Evolutionary conservation across 2,888 invertebrate genomes (phyloP).

Genomic region (Cosmorhoe ocellata): DNA sequence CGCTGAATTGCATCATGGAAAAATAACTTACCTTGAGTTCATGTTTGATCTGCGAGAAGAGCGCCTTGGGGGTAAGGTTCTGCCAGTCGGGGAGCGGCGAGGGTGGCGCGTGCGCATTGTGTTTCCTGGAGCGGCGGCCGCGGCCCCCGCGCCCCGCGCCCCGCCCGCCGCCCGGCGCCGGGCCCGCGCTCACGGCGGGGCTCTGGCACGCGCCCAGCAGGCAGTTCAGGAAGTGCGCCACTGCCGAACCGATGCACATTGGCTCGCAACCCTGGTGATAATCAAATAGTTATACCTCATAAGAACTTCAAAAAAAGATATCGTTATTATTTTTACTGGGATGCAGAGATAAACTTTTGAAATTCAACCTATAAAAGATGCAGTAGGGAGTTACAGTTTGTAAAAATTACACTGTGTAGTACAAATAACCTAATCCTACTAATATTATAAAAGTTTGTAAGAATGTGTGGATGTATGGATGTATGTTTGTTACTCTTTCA

Average conservation of each 20-base stretch:
- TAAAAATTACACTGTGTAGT: no score
- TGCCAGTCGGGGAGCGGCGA: constrained; percentile 88
- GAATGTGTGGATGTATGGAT: no score
- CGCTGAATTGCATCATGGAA: no score
- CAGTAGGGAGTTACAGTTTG: no score
- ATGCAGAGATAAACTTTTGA: no score
- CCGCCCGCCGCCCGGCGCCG: constrained; percentile 79
- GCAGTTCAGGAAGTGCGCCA: constrained; percentile 98
- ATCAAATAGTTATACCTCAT: no score
- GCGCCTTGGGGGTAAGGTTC: constrained; percentile 89
- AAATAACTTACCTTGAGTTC: constrained; percentile 84
- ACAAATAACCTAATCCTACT: no score
- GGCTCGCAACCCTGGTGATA: constrained; percentile 90
- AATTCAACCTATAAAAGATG: no score
- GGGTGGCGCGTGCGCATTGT: constrained; percentile 42
- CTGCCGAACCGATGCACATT: constrained; percentile 94
- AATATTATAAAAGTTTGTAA: no score
- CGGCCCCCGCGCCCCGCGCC: constrained; percentile 78
- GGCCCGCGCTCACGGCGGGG: constrained; percentile 70
- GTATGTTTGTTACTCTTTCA: no score
- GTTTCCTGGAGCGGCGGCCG: constrained; percentile 54
- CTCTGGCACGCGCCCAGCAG: constrained; percentile 89
- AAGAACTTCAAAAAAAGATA: no score
- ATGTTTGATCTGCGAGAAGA: constrained; percentile 94
- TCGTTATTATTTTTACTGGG: no score